Conservation (phyloP, 2,797 vertebrate species). For the Sebastolobus alascanus region DNA sequence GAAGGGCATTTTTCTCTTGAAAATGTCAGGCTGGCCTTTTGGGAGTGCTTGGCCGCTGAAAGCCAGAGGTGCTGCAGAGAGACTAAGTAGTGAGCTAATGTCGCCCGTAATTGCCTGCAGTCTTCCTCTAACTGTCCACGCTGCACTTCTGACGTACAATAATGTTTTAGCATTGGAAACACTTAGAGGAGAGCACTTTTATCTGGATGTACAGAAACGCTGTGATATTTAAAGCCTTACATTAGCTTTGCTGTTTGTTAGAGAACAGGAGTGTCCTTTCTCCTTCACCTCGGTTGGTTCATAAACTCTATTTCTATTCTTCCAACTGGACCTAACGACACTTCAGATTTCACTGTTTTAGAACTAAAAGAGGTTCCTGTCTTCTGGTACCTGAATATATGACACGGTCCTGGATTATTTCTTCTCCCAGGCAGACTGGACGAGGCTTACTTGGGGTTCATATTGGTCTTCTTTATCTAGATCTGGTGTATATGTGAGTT, state of each 20-base stretch:
- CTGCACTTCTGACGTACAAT: slow-evolving; percentile 30
- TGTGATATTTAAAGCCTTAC: neutral
- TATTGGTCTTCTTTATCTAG: neutral
- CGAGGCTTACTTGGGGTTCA: neutral
- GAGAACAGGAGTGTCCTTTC: neutral
- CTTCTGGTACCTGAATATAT: neutral
- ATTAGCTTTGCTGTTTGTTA: neutral
- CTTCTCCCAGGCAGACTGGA: neutral
- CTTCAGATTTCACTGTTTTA: neutral
- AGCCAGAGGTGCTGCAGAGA: slow-evolving; percentile 62
- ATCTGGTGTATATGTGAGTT: neutral
- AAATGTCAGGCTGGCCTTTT: slow-evolving; percentile 86
- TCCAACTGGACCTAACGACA: neutral
- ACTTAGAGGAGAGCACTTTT: slow-evolving; percentile 33
- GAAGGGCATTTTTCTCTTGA: slow-evolving; percentile 77
- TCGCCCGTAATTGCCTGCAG: slow-evolving; percentile 64
- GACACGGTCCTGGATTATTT: neutral
- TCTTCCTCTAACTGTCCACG: slow-evolving; percentile 41
- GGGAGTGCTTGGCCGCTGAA: slow-evolving; percentile 74
- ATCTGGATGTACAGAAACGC: slow-evolving; percentile 3
- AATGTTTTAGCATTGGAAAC: slow-evolving; percentile 48
- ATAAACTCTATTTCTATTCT: neutral
- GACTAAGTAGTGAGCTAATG: slow-evolving; percentile 70
- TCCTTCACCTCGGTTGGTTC: neutral
- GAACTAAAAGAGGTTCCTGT: neutral